phyloP scores from a whole-genome alignment of 2,797 vertebrate species.

The Pipistrellus pygmaeus region DNA sequence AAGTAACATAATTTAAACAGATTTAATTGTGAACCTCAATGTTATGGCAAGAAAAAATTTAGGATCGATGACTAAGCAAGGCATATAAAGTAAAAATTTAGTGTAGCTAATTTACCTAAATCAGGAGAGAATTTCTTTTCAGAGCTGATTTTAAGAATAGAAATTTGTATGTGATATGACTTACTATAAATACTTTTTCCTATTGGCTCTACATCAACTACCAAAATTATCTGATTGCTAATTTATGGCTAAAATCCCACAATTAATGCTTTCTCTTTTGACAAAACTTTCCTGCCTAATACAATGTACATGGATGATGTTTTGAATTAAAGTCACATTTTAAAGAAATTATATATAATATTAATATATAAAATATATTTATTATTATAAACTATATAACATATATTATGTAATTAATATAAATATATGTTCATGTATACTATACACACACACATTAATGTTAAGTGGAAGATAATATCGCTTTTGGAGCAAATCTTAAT shows the following conservation, averaged over 20 bases:
- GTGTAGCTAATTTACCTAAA: constrained; percentile 21
- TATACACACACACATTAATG: not conserved
- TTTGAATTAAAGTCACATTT: not conserved
- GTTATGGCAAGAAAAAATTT: not conserved
- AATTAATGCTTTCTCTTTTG: not conserved
- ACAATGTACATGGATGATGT: not conserved
- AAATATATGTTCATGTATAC: not conserved
- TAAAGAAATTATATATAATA: not conserved
- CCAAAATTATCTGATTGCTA: not conserved
- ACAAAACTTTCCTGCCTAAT: not conserved
- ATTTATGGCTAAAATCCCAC: not conserved
- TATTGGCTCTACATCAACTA: not conserved
- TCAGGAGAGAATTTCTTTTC: not conserved
- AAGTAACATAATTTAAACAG: not conserved
- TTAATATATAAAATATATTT: not conserved
- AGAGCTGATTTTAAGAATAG: not conserved
- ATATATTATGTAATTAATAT: not conserved
- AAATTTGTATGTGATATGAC: not conserved
- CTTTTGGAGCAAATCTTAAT: not conserved
- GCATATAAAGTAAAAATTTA: not conserved
- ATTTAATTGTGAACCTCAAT: not conserved
- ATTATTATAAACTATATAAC: not conserved
- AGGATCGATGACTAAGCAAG: not conserved
- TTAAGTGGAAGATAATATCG: not conserved
- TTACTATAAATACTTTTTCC: not conserved